Percentiles rank a stretch among this genome's conserved stretches.
Conservation (phyloP, 2,113 vertebrate species). For the Falcunculus frontatus region DNA sequence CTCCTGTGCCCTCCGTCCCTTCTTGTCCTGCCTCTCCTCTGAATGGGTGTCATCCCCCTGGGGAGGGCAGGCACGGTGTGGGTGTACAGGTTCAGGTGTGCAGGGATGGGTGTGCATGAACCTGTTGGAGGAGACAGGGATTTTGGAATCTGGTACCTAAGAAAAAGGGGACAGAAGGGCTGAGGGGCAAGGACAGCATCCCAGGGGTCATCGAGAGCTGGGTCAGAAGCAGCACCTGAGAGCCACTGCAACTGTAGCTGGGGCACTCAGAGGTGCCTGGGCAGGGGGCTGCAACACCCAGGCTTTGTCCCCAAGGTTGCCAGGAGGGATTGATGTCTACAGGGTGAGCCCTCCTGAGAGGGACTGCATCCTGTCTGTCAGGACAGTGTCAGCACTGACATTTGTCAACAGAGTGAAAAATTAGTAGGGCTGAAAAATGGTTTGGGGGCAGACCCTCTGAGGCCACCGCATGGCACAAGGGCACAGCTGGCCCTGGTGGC, state of each 20-base stretch:
- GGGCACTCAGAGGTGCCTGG: not conserved
- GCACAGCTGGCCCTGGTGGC: not conserved
- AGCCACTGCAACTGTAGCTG: rapidly evolving
- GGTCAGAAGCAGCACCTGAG: not conserved
- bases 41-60: rapidly evolving
- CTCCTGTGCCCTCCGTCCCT: not conserved
- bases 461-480: not conserved
- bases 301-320: not conserved
- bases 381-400: not conserved
- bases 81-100: not conserved
- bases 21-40: rapidly evolving
- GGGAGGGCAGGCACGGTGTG: not conserved
- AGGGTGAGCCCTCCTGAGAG: not conserved
- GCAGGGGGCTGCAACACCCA: not conserved
- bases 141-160: not conserved
- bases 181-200: not conserved
- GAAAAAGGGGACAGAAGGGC: not conserved
- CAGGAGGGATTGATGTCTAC: not conserved
- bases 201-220: rapidly evolving
- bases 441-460: not conserved
- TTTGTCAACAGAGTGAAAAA: not conserved
- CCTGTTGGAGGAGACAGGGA: not conserved
- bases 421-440: not conserved
- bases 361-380: not conserved
- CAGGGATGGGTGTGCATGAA: rapidly evolving